Base-by-base conservation (phyloP, 1,140 invertebrate genomes). In the Mya arenaria region DNA sequence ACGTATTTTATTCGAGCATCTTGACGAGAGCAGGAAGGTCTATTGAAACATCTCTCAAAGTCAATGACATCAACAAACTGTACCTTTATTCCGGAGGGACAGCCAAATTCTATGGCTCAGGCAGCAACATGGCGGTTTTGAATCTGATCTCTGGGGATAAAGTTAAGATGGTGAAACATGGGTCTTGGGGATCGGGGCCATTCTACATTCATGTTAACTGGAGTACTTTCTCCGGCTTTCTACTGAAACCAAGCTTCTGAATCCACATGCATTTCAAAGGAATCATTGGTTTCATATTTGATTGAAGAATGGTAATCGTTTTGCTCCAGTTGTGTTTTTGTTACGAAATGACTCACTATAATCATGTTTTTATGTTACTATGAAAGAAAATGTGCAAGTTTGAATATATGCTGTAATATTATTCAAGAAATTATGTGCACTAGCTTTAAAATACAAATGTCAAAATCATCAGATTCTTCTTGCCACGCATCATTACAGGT, bases 161-260 rank as follows among this genome's bases (percentile, higher is more conserved):
- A 32, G 34, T 52, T 4, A 71, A 52, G 44, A 39, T 71, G n/a
- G 68, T 71, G 4, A 71, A 71, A 55, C 68, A 71, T 71, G 68
- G 68, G 15, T 48, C 68, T 10, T 71, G 19, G 4, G 68, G 68
- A 55, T 10, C 1, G 28, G 5, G 17, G 15, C 68, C 68, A 19
- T 71, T 71, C 30, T 71, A 71, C 41, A 39, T 71, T 17, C 68
- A 71, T 32, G 6, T 52, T 28, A 1, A 0, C 4, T 71, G 44
- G 44, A 71, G 41, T 32, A 71, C 41, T 1, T 71, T 71, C 48
- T 71, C 68, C 0, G 68, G 68, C 6, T 71, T 28, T 28, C 34
- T 71, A 25, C 44, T 71, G 1, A 37, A 65, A n/a, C 32, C 30
- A 30, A 62, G n/a, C n/a, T 48, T 48, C n/a, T 13, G 44, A n/a